Percentiles rank a stretch among this genome's conserved stretches.
phyloP scores from a whole-genome alignment of 2,888 invertebrate genomes.

The Ormyrus labotus region DNA sequence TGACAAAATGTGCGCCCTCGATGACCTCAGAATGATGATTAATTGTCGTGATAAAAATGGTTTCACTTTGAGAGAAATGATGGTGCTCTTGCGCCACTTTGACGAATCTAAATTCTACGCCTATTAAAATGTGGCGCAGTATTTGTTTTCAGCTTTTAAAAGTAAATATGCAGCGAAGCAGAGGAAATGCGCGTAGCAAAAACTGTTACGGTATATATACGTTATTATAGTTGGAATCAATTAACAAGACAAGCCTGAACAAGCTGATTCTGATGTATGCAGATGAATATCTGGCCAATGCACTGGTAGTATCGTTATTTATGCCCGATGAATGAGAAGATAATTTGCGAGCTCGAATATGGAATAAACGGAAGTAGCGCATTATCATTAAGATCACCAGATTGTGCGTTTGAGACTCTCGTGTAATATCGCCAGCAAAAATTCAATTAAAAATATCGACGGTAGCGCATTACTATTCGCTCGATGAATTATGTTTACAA shows the following conservation, averaged over 20 bases:
- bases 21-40: slow-evolving; percentile 65
- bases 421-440: slow-evolving; percentile 30
- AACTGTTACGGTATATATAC: slow-evolving; percentile 26
- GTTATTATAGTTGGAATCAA: slow-evolving; percentile 52
- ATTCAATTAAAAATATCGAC: slow-evolving; percentile 50
- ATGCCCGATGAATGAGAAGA: slow-evolving; percentile 57
- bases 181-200: slow-evolving; percentile 12
- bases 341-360: slow-evolving; percentile 46
- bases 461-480: slow-evolving; percentile 16
- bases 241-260: slow-evolving; percentile 51
- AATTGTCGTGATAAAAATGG: slow-evolving; percentile 58
- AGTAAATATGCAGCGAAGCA: neutral
- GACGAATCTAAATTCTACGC: no score
- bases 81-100: no score
- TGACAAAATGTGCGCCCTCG: slow-evolving; percentile 60
- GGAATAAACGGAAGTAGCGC: slow-evolving; percentile 53
- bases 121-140: no score
- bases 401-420: slow-evolving; percentile 29
- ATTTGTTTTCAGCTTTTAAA: neutral
- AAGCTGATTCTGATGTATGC: slow-evolving; percentile 50
- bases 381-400: slow-evolving; percentile 54
- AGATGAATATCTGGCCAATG: slow-evolving; percentile 51
- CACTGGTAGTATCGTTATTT: slow-evolving; percentile 51
- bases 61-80: neutral
- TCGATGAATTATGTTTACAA: slow-evolving; percentile 44